A percentile compares a stretch with the other conserved stretches of the same genome.
Conservation (phyloP, 2,888 invertebrate species). For the Chorisops tibialis region DNA sequence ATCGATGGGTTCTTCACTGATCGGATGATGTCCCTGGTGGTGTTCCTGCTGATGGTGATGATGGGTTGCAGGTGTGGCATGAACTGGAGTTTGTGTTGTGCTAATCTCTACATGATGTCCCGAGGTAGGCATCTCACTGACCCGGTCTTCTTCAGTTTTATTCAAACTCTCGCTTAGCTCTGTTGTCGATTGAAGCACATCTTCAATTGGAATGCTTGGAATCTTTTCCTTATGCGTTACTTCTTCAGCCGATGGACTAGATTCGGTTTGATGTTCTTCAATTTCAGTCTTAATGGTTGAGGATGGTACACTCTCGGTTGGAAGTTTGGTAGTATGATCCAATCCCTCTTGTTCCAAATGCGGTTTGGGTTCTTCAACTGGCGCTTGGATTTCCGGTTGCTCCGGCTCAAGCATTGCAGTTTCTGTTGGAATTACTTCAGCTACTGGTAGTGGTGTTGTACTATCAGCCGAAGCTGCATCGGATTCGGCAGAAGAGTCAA, state of each 20-base stretch:
- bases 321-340: neutral
- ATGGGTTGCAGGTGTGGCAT: constrained; percentile 8
- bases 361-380: neutral
- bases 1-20: neutral
- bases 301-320: neutral
- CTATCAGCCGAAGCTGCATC: neutral
- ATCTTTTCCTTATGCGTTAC: neutral
- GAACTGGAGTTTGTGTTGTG: neutral
- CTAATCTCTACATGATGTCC: neutral
- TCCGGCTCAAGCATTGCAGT: neutral
- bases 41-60: constrained; percentile 38
- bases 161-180: neutral
- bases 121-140: neutral
- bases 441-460: neutral
- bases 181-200: neutral
- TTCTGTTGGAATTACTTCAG: neutral
- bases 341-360: too few species aligned
- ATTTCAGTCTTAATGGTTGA: neutral
- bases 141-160: constrained; percentile 4
- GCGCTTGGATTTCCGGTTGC: neutral
- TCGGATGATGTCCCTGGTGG: constrained; percentile 40
- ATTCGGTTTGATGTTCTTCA: constrained; percentile 8
- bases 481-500: neutral
- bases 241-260: constrained; percentile 11
- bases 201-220: neutral